Conservation (phyloP, 2,888 invertebrate genomes). For the Tridacna crocea region DNA sequence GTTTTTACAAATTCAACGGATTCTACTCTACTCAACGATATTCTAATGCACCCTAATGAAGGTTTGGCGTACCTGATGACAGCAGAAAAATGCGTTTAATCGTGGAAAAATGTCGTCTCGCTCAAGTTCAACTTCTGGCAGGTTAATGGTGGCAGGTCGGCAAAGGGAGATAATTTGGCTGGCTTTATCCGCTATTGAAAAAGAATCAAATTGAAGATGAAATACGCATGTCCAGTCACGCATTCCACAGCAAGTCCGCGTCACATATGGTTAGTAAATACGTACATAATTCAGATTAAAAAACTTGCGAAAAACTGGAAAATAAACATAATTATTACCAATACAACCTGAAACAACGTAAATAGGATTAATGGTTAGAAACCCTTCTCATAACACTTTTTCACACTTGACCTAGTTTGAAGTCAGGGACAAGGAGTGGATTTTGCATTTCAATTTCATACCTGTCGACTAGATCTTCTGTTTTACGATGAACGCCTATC, state of each 20-base stretch:
- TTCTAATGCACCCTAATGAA: slow-evolving; percentile 1
- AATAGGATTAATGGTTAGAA: too few species aligned
- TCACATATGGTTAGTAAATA: background rate
- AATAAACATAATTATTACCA: too few species aligned
- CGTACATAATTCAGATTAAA: background rate
- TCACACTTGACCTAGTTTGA: too few species aligned
- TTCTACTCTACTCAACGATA: background rate
- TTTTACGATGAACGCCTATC: too few species aligned
- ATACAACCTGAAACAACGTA: too few species aligned
- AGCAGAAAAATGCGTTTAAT: background rate
- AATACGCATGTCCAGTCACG: slow-evolving; percentile 9
- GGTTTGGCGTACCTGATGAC: background rate
- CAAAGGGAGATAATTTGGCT: slow-evolving; percentile 10
- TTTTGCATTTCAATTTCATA: too few species aligned
- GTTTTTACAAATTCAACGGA: background rate
- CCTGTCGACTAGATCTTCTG: too few species aligned
- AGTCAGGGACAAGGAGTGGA: too few species aligned
- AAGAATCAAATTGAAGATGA: slow-evolving; percentile 8
- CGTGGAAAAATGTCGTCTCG: background rate
- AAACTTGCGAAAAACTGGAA: too few species aligned
- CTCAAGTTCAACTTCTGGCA: background rate
- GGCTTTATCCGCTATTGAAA: background rate
- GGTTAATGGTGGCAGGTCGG: slow-evolving; percentile 16
- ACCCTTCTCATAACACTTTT: too few species aligned
- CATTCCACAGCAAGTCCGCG: background rate